A percentile compares a stretch with the other conserved stretches of the same genome.
phyloP scores from a whole-genome alignment of 2,888 invertebrate genomes.

The Drosophila nigricruria region DNA sequence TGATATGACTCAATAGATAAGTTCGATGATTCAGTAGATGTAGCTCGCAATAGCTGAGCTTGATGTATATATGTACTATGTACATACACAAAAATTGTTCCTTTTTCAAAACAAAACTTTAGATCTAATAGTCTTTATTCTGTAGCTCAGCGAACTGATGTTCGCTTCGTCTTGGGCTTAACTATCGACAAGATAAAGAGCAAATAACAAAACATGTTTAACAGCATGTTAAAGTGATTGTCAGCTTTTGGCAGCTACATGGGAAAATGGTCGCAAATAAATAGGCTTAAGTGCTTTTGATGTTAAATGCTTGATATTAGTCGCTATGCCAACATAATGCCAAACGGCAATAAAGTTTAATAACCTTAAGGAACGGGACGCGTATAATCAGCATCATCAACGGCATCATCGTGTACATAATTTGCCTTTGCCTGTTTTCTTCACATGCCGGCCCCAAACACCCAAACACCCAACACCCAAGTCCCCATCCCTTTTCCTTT shows the following conservation, averaged over 20 bases:
- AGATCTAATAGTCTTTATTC: too few relatives aligned
- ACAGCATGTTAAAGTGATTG: conserved; percentile 13
- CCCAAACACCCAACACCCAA: not conserved
- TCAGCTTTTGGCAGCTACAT: conserved; percentile 9
- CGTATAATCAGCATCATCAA: conserved; percentile 76
- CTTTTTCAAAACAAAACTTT: too few relatives aligned
- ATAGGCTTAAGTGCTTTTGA: conserved; percentile 48
- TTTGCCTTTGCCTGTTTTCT: conserved; percentile 45
- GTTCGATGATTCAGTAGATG: too few relatives aligned
- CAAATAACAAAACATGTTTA: not conserved
- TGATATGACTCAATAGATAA: too few relatives aligned
- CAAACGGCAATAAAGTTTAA: conserved; percentile 73
- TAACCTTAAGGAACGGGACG: conserved; percentile 62
- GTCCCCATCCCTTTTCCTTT: not conserved
- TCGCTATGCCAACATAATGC: conserved; percentile 48
- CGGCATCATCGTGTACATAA: conserved; percentile 68
- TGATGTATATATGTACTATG: too few relatives aligned
- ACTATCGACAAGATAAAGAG: not conserved
- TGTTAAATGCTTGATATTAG: conserved; percentile 50
- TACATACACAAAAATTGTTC: too few relatives aligned
- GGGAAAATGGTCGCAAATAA: conserved; percentile 3
- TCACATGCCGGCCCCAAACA: not conserved
- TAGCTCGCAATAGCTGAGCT: too few relatives aligned
- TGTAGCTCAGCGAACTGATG: too few relatives aligned
- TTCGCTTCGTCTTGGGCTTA: not conserved